A percentile compares a stretch with the other conserved stretches of the same genome.
These are phyloP conservation scores for Sphaeramia orbicularis DNA, from an alignment of 2,797 vertebrate genomes.

Conservation along the genomic window DNA sequence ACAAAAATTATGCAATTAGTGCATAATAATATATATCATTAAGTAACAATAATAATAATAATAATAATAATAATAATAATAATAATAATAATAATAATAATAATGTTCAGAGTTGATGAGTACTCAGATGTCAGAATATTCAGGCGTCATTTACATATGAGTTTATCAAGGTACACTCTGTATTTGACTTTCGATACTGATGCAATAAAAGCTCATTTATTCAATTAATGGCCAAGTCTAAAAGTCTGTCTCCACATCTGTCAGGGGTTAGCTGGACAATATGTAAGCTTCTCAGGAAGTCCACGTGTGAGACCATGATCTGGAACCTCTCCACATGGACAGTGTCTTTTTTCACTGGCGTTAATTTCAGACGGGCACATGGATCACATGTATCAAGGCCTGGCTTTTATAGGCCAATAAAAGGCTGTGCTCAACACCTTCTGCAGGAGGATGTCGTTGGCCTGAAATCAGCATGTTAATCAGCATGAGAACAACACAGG, in stretches of 20 bases:
- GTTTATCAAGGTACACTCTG: no score
- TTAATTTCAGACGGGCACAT: conserved; percentile 17
- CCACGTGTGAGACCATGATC: conserved; percentile 25
- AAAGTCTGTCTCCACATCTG: conserved; percentile 45
- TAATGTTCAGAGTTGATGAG: no score
- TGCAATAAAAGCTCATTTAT: no score
- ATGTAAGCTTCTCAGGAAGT: conserved; percentile 34
- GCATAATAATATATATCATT: no score
- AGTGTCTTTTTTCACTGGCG: conserved; percentile 23
- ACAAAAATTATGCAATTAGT: no score
- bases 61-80: no score
- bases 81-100: no score
- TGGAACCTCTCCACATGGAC: conserved; percentile 30
- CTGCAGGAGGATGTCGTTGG: background rate
- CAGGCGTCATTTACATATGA: no score
- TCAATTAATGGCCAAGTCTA: no score
- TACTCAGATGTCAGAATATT: no score
- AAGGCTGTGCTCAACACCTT: conserved; percentile 14
- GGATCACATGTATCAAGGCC: conserved; percentile 17
- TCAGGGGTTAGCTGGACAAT: conserved; percentile 48
- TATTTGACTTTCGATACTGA: no score
- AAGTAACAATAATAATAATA: no score
- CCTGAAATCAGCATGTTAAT: background rate
- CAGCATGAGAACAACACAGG: background rate
- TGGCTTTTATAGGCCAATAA: conserved; percentile 23